Evolutionary conservation across 23 tunicate species (phyloP).

Genomic region (Pegea sp.): DNA sequence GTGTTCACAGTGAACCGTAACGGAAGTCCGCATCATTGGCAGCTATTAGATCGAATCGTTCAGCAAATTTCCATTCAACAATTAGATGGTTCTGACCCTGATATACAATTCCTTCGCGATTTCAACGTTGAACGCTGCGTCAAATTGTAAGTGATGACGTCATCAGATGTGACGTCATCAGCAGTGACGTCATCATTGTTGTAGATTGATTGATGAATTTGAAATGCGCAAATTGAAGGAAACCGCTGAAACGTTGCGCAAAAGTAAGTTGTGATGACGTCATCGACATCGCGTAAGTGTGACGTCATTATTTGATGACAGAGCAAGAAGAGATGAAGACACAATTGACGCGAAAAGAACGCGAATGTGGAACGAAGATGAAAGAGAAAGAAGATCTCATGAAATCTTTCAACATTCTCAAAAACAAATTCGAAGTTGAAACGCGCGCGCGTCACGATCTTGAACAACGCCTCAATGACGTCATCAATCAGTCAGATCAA

Average conservation of each 20-base stretch:
- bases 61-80: slow-evolving; percentile 80
- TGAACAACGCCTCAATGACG: slow-evolving; percentile 19
- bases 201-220: slow-evolving; percentile 54
- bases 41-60: slow-evolving; percentile 74
- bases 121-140: slow-evolving; percentile 62
- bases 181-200: not conserved
- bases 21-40: slow-evolving; percentile 70
- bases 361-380: slow-evolving; percentile 63
- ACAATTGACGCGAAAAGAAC: slow-evolving; percentile 58
- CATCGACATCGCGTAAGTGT: too few relatives aligned
- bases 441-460: slow-evolving; percentile 22
- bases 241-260: slow-evolving; percentile 64
- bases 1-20: not conserved
- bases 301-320: slow-evolving; percentile 1
- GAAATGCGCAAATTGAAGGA: slow-evolving; percentile 82
- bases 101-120: slow-evolving; percentile 54
- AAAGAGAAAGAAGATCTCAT: slow-evolving; percentile 82
- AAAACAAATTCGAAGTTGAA: slow-evolving; percentile 44
- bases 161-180: too few relatives aligned
- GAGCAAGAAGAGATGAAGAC: slow-evolving; percentile 74
- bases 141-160: slow-evolving; percentile 57
- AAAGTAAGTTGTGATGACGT: slow-evolving; percentile 46
- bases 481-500: slow-evolving; percentile 24
- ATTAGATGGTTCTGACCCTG: slow-evolving; percentile 83
- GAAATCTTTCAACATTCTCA: slow-evolving; percentile 71